Base-by-base conservation (phyloP, 2,888 invertebrate genomes). In the Eurytoma adleriae region DNA sequence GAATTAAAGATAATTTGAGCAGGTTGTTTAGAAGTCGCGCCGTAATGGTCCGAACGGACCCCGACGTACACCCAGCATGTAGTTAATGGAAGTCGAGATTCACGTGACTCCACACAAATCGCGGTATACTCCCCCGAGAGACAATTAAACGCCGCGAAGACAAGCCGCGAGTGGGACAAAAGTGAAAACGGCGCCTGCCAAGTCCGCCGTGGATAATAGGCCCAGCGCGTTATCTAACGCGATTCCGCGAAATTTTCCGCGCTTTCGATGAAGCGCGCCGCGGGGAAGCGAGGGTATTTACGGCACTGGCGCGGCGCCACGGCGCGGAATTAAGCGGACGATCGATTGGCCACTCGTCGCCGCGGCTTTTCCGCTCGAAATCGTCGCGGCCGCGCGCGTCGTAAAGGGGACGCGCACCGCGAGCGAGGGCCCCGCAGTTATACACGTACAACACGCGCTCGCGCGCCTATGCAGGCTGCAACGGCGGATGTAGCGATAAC, bases 401-500 rank as follows among this genome's bases (percentile, higher is more conserved):
- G 70, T 68, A 78, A 71, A 78, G 72, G 52, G 72, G 52, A 20
- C 30, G 12, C 54, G 16, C 20, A 14, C 10, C n/a, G 7, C n/a
- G 18, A 2, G 30, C 52, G 57, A 5, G 20, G 54, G 30, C 12
- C n/a, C 18, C 52, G 24, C 52, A 30, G 71, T 50, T 50, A n/a
- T 3, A 18, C 27, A 40, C 7, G 40, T 12, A 2, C 57, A n/a
- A n/a, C n/a, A 30, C 40, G 73, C 14, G 30, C 24, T 24, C 7
- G 54, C 3, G 13, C 24, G 73, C 14, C 61, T 20, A 24, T 48
- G 50, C 18, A 27, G 3, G 14, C 18, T 13, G 48, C 68, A 54
- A 54, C n/a, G 69, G 76, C 79, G 82, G 82, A 82, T 69, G 82
- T 76, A 77, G 79, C 79, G 82, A 80, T 82, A 80, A 80, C 82